Base-by-base conservation (phyloP, 2,888 invertebrate genomes). In the Caenorhabditis sp. region DNA sequence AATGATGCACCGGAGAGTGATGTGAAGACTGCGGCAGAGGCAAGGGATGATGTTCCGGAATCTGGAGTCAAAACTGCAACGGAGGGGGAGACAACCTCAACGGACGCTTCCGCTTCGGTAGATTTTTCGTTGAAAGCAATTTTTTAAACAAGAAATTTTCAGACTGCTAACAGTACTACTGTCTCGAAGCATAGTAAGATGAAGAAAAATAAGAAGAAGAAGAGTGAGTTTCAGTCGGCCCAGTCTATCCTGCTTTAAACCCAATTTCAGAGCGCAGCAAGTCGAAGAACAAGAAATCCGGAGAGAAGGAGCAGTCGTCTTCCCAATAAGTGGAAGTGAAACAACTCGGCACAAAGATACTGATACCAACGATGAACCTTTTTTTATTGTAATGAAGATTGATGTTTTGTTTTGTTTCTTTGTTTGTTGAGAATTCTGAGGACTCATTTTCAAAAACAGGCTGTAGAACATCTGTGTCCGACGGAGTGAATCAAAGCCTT, bases 1-100 rank as follows among this genome's bases (percentile, higher is more conserved):
- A 14, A 59, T 19, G 76, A 76, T 28, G 22, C 26, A 8, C 68
- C 74, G 2, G 82, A 82, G 35, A 16, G 44, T 35, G 77, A 35
- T 14, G 76, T 75, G 8, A 72, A 82, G 51, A 75, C 70, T 10
- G 81, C 70, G 1, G 26, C 26, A 0, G 72, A 82, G 35, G 56
- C 6, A 10, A 35, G 12, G 24, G 26, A 49, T 14, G 72, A 76
- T 51, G 66, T 14, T 12, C 82, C 82, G 7, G 82, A 82, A 35
- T 19, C 59, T 0, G 72, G 49, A 12, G 80, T 80, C 19, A 80
- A 74, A 22, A 73, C 73, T 7, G 73, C 73, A 7, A 35, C 49
- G 2, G 73, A 68, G n/a, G 38, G 38, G 12, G 38, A 38, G 38
- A 12, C 10, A 12, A 38, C 38, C 38, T 51, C 80, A 7, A 72